These are phyloP conservation scores for Oscheius sp. DNA, from an alignment of 2,888 invertebrate genomes.

Conservation along the genomic window DNA sequence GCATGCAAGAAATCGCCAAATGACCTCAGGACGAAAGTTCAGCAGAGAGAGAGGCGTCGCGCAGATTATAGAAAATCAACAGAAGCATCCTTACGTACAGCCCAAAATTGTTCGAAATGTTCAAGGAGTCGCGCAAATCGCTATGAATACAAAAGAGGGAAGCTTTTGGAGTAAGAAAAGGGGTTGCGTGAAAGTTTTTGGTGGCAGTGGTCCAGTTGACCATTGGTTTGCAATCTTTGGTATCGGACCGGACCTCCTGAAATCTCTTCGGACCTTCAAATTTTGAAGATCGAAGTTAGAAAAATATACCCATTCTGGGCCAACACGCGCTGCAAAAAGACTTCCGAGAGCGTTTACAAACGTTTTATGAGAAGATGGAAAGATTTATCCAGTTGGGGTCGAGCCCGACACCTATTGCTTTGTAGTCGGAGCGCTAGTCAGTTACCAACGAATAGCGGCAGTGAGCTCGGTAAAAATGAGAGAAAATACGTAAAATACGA, in stretches of 20 bases:
- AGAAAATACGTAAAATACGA: no score
- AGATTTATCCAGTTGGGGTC: neutral
- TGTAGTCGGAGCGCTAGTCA: neutral
- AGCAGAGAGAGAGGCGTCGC: no score
- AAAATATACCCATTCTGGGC: neutral
- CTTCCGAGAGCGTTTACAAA: neutral
- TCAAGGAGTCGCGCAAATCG: no score
- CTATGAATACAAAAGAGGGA: neutral
- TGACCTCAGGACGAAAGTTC: no score
- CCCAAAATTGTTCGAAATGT: no score
- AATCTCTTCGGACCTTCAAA: neutral
- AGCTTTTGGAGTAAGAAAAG: neutral
- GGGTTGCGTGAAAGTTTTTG: neutral
- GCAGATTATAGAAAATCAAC: no score
- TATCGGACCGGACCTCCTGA: neutral
- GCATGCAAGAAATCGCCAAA: no score
- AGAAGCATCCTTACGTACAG: no score
- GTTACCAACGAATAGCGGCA: neutral
- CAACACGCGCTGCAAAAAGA: conserved; percentile 1
- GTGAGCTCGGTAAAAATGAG: no score
- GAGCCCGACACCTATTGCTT: neutral
- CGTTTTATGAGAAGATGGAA: neutral
- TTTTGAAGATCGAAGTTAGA: neutral
- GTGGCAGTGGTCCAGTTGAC: neutral
- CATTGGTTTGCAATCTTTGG: neutral